Evolutionary conservation across 2,888 invertebrate species (phyloP).

Genomic region (Lomographa bimaculata): DNA sequence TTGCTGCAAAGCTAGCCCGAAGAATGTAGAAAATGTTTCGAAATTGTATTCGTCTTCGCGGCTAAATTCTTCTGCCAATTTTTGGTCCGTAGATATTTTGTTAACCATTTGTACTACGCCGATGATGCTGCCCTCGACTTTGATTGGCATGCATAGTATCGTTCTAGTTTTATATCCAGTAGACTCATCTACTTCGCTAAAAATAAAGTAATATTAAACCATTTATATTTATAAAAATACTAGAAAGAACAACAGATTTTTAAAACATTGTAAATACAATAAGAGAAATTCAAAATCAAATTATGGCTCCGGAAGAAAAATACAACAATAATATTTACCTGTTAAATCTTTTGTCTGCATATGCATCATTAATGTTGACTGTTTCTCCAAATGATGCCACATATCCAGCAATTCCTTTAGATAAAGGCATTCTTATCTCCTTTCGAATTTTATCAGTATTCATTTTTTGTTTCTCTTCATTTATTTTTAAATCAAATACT

Average conservation of each 20-base stretch:
- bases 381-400: constrained; percentile 91
- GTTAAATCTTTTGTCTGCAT: constrained; percentile 90
- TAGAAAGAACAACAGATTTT: background rate
- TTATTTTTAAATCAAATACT: constrained; percentile 87
- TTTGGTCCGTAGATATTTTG: constrained; percentile 74
- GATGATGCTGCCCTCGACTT: constrained; percentile 89
- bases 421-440: constrained; percentile 88
- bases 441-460: constrained; percentile 61
- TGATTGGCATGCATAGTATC: constrained; percentile 94
- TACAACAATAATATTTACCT: constrained; percentile 46
- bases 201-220: constrained; percentile 13
- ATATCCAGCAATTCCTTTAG: constrained; percentile 91
- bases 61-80: constrained; percentile 76
- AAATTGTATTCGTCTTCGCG: constrained; percentile 91
- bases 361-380: constrained; percentile 92
- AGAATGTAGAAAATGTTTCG: constrained; percentile 93
- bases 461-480: constrained; percentile 40
- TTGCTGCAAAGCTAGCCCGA: constrained; percentile 93
- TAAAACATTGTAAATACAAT: background rate
- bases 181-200: constrained; percentile 85
- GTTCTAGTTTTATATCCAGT: constrained; percentile 88
- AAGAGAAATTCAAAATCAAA: background rate
- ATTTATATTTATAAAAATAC: background rate
- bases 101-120: constrained; percentile 96
- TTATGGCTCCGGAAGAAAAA: no score